Base-by-base conservation (phyloP, 2,797 vertebrate genomes). In the Gymnoscopelus microlampas region DNA sequence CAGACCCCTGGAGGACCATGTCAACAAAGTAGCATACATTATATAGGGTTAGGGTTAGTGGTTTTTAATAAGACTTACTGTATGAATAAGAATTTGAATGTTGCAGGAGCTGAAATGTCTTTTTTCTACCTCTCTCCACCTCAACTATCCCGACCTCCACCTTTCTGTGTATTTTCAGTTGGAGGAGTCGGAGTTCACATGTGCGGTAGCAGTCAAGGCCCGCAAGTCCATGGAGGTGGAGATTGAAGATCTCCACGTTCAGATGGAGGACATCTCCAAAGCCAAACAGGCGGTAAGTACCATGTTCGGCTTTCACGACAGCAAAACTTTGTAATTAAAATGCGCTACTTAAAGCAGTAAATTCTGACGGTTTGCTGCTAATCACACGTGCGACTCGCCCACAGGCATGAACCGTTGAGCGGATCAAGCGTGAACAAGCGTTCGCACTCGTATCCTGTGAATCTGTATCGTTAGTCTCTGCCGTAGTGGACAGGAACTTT, bases 201-300 rank as follows among this genome's bases (percentile, higher is more conserved):
- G 95, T 0, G 96, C 97, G 0, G 93, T 96, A 0, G 96, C 98
- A 0, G 97, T 99, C 15, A 99, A 99, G 83, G 95, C 97, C 2
- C 95, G 97, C 1, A 99, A 98, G 81, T 95, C 96, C 5, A 98
- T 99, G 97, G 98, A 99, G 85, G 96, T 96, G 83, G 98, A 99
- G 90, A 98, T 99, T 0, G 97, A 99, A 83, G 98, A 99, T 87
- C 92, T 99, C 55, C 98, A 99, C 59, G 91, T 98, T 74, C 98
- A 99, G 91, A 98, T 98, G 4, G 97, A 99, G 0, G 98, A 99
- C 82, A 95, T 98, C 26, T 91, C 95, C 82, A 99, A 98, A 89
- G 87, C 95, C 51, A 99, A 99, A 84, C 94, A 94, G 53, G 92
- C 92, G 68, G 98, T 99, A 65, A 95, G 96, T 93, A 26, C 13